These are phyloP conservation scores for Eumerus sabulonum DNA, from an alignment of 2,888 invertebrate genomes.

Conservation along the genomic window DNA sequence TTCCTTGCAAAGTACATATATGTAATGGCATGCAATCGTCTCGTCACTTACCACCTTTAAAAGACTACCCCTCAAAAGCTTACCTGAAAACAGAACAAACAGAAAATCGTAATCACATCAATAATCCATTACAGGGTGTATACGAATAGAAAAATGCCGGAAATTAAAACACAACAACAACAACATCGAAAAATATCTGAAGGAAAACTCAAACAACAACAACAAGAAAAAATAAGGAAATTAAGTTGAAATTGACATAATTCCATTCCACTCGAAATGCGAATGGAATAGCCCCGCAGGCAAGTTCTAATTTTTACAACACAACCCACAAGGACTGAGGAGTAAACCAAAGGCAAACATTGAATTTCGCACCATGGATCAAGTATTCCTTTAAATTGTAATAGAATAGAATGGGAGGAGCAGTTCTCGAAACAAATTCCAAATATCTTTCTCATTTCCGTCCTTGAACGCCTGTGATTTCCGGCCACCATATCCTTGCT, in stretches of 20 bases:
- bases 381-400: constrained; percentile 35
- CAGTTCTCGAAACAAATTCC: constrained; percentile 39
- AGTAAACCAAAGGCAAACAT: neutral
- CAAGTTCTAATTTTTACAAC: constrained; percentile 48
- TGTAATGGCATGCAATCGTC: too few relatives aligned
- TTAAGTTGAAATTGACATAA: constrained; percentile 66
- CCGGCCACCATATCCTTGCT: constrained; percentile 65
- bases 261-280: constrained; percentile 33
- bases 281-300: constrained; percentile 25
- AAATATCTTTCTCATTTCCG: constrained; percentile 68
- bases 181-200: constrained; percentile 47
- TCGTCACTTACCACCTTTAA: constrained; percentile 15
- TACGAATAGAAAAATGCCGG: constrained; percentile 30
- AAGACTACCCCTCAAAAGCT: constrained; percentile 14
- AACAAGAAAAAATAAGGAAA: constrained; percentile 66
- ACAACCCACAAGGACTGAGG: constrained; percentile 6
- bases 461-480: constrained; percentile 65
- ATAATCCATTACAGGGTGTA: constrained; percentile 37
- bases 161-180: constrained; percentile 64
- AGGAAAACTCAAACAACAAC: too few relatives aligned
- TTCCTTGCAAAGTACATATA: too few relatives aligned
- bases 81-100: constrained; percentile 47
- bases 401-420: constrained; percentile 1
- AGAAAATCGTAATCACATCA: constrained; percentile 51
- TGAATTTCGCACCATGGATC: constrained; percentile 48